phyloP scores from a whole-genome alignment of 92 coral and sea anemone species.

The Nematostella vectensis region DNA sequence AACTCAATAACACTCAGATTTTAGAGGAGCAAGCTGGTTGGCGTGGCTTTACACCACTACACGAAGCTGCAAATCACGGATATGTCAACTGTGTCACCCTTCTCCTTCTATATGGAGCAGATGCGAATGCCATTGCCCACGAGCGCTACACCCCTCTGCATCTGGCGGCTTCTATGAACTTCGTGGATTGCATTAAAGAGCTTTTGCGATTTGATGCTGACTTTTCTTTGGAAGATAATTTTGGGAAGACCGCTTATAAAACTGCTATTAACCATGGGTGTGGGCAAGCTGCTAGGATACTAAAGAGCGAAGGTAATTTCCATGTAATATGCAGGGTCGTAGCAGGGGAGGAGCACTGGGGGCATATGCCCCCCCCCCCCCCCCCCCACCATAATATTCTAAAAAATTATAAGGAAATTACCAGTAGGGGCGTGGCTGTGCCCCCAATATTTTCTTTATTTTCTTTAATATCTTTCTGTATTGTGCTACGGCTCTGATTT shows the following conservation, averaged over 20 bases:
- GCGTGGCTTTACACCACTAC: constrained; percentile 87
- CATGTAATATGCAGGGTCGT: too few species aligned
- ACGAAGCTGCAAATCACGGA: constrained; percentile 70
- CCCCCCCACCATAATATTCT: too few species aligned
- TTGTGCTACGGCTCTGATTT: too few species aligned
- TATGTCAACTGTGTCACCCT: constrained; percentile 63
- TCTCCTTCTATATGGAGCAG: constrained; percentile 78
- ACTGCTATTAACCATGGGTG: constrained; percentile 73
- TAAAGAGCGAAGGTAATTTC: constrained; percentile 83
- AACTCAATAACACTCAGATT: constrained; percentile 32
- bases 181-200: constrained; percentile 64
- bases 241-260: constrained; percentile 81
- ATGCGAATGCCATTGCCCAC: constrained; percentile 85
- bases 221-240: constrained; percentile 64
- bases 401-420: too few species aligned
- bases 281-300: constrained; percentile 54
- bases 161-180: constrained; percentile 89
- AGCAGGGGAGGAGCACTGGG: too few species aligned
- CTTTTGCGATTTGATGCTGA: constrained; percentile 70
- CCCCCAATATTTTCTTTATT: too few species aligned
- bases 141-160: constrained; percentile 89
- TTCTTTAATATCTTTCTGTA: too few species aligned
- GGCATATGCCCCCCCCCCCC: too few species aligned
- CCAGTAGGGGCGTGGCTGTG: too few species aligned
- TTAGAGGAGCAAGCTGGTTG: constrained; percentile 85